Evolutionary conservation across 2,888 invertebrate genomes (phyloP), one percentile per base, ranked within the genome.

Genomic region (Trichacis sp.): DNA sequence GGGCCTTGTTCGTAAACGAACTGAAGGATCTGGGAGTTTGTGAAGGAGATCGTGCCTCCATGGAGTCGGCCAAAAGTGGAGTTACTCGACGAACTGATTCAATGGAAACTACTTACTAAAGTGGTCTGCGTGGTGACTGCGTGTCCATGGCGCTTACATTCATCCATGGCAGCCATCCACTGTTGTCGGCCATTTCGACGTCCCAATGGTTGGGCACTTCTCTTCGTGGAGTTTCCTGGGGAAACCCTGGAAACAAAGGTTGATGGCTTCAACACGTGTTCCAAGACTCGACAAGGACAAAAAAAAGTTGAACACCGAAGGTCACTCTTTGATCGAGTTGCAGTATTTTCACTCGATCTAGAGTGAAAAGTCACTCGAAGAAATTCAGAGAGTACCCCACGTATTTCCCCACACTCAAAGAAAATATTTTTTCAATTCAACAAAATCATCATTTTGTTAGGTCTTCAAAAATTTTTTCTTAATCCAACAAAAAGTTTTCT

Each of bases 61-160:
- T 14, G 42, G 6, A 18, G 42, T 8, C 17, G 14, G 42, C 17
- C n/a, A 38, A 14, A 4, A 18, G 15, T 12, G 17, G 17, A 18
- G 45, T 45, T 45, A n/a, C 38, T 55, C 56, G 57, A 59, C 56
- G 55, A 60, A 60, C 45, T 43, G 20, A 43, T 42, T 46, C 11
- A 47, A 19, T 17, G 17, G 51, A 52, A 29, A 55, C 38, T 73
- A 87, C 90, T 88, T 86, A 93, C 93, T 87, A 93, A 88, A 77
- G 93, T 93, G 58, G 93, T 93, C 86, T 93, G 92, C 45, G 92
- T 92, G 65, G 92, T 91, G 70, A 90, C 89, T 33, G 75, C 76
- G 45, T 78, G 77, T 50, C 77, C 81, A 43, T 75, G 75, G 58
- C 77, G 78, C 70, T 77, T 79, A 59, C 71, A 71, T 49, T 80